Evolutionary conservation across 2,113 vertebrate species (phyloP).

Genomic region (Psittacus erithacus): DNA sequence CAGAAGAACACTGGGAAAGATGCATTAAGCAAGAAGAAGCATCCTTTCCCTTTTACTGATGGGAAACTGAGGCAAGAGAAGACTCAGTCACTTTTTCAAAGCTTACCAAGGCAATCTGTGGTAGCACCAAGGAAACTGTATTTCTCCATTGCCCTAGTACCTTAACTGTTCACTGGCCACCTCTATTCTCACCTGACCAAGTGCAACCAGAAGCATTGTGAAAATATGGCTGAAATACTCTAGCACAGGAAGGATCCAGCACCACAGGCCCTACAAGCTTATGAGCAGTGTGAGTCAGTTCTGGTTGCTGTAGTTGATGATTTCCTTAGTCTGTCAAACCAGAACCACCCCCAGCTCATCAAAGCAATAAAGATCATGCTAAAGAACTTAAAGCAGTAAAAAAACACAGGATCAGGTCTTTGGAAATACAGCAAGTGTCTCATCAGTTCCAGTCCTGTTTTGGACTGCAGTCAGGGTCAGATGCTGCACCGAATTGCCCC

Average conservation of each 20-base stretch:
- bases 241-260: accelerated
- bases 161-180: neutral
- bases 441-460: neutral
- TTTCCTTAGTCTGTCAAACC: neutral
- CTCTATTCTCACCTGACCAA: neutral
- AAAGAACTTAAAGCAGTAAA: neutral
- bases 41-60: neutral
- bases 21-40: neutral
- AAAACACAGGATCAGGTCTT: neutral
- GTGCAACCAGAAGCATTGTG: neutral
- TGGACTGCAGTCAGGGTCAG: neutral
- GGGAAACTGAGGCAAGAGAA: neutral
- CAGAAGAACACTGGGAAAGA: neutral
- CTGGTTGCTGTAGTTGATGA: neutral
- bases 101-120: neutral
- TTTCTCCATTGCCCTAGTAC: neutral
- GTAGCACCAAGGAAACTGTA: neutral
- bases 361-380: neutral
- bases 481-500: neutral
- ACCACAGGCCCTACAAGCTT: neutral
- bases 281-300: neutral
- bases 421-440: neutral
- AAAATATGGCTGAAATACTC: neutral
- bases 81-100: neutral
- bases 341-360: neutral